Evolutionary conservation across 2,797 vertebrate genomes (phyloP).

Genomic region (Nyctibius grandis): DNA sequence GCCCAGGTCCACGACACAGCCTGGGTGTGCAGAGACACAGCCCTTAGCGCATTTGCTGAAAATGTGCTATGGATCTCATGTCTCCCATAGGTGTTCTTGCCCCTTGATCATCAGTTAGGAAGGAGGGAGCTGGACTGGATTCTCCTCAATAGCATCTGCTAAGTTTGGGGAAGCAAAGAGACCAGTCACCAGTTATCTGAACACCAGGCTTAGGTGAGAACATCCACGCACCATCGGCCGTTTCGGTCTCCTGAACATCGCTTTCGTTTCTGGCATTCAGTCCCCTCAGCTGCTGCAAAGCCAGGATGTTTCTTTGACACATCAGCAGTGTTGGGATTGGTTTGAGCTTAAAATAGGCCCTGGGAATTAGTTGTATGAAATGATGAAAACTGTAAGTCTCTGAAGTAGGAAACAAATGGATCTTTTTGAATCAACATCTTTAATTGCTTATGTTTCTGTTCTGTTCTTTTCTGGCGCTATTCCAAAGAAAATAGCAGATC

Average conservation of each 20-base stretch:
- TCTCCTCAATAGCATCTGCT: neutral
- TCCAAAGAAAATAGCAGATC: conserved; percentile 7
- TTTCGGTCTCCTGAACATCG: neutral
- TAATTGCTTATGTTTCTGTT: conserved; percentile 39
- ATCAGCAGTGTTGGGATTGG: conserved; percentile 40
- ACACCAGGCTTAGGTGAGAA: conserved; percentile 1
- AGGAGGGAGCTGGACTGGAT: neutral
- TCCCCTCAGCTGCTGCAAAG: conserved; percentile 33
- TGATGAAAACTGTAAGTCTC: conserved; percentile 7
- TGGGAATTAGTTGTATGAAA: conserved; percentile 54
- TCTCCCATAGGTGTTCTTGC: neutral
- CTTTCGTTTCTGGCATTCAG: neutral
- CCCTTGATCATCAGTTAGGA: neutral
- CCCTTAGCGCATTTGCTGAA: neutral
- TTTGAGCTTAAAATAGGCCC: conserved; percentile 46
- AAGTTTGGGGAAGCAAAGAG: neutral
- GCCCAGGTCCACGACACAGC: neutral
- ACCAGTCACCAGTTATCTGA: neutral
- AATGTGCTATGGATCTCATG: fast-evolving
- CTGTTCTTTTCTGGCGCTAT: neutral
- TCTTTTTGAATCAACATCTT: conserved; percentile 33
- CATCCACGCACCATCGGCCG: neutral
- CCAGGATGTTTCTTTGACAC: conserved; percentile 48
- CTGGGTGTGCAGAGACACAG: neutral
- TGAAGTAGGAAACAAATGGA: conserved; percentile 10